Evolutionary conservation across 2,113 vertebrate species (phyloP).

Genomic region (Sphyrna mokarran): DNA sequence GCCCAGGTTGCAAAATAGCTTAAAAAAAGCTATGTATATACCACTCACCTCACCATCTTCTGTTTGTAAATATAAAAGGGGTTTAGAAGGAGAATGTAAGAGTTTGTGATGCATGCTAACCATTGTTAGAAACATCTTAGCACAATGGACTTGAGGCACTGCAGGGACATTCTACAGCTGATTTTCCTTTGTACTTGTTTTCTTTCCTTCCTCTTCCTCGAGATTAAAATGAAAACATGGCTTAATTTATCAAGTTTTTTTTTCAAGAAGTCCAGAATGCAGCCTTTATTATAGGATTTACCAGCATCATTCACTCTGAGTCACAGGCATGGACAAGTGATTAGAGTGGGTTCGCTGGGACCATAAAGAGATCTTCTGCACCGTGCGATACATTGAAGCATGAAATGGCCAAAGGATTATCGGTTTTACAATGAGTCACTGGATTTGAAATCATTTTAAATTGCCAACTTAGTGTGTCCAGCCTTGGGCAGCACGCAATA

Average conservation of each 20-base stretch:
- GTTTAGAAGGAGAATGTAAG: neutral
- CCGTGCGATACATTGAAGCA: neutral
- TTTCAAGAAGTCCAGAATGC: neutral
- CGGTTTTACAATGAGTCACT: neutral
- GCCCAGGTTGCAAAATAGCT: neutral
- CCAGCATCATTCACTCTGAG: neutral
- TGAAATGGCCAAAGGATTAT: neutral
- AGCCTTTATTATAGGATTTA: neutral
- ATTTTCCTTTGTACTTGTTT: neutral
- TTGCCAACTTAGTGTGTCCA: neutral
- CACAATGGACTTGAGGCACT: neutral
- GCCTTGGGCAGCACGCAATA: neutral
- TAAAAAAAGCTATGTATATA: neutral
- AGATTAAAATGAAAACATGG: slow-evolving; percentile 7
- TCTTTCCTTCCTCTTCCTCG: neutral
- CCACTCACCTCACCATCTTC: neutral
- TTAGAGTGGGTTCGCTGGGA: neutral
- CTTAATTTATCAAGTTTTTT: neutral
- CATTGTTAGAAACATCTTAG: neutral
- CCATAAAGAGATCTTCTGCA: neutral
- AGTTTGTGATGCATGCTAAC: neutral
- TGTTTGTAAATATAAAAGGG: neutral
- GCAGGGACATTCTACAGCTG: neutral
- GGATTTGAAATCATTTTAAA: neutral
- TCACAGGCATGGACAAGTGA: neutral